Conservation (phyloP, 2,113 vertebrate species). For the Pseudorasbora parva region DNA sequence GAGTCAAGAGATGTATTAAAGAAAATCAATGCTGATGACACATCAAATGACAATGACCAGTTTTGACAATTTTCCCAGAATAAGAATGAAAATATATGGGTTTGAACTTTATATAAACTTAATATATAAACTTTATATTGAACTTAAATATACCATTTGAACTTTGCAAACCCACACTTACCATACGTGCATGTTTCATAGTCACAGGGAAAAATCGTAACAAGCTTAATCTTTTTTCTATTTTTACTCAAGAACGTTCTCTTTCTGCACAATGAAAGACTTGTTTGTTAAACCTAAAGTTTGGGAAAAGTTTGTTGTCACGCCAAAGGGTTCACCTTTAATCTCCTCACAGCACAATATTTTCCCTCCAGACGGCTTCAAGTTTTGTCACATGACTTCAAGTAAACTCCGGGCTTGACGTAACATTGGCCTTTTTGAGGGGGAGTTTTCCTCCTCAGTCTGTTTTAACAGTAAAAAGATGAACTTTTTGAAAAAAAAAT, state of each 20-base stretch:
- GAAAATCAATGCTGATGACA: not conserved
- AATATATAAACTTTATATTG: too few relatives aligned
- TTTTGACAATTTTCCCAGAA: constrained; percentile 1
- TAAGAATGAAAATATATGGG: too few relatives aligned
- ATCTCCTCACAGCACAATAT: not conserved
- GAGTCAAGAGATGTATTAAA: not conserved
- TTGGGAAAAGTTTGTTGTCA: not conserved
- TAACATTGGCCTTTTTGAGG: not conserved
- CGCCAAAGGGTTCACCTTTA: not conserved
- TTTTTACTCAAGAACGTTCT: not conserved
- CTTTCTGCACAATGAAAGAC: constrained; percentile 1
- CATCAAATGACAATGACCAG: not conserved
- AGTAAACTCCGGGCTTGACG: not conserved
- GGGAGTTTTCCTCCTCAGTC: not conserved
- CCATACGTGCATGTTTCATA: not conserved
- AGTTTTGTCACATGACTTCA: not conserved
- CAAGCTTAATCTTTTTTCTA: not conserved
- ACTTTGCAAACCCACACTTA: not conserved
- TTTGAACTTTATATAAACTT: too few relatives aligned
- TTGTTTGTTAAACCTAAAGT: not conserved
- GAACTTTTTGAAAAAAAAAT: too few relatives aligned
- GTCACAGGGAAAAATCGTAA: not conserved
- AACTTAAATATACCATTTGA: not conserved
- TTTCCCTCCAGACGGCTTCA: not conserved
- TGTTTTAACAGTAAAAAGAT: not conserved